Evolutionary conservation across 1,140 invertebrate species (phyloP).

Genomic region (Patella vulgata): DNA sequence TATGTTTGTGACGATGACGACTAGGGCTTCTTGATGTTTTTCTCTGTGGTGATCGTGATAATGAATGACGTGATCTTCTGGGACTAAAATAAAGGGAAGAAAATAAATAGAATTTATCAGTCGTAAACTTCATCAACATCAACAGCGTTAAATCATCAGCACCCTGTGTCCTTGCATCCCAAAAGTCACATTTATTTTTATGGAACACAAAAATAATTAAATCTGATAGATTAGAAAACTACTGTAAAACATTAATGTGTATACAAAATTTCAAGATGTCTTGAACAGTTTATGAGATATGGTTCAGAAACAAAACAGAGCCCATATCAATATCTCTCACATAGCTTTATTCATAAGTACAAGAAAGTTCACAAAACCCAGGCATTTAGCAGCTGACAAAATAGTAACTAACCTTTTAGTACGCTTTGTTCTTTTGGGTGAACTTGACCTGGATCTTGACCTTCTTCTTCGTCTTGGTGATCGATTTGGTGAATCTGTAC

Average conservation of each 20-base stretch:
- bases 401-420: too few species aligned
- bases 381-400: too few species aligned
- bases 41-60: conserved; percentile 49
- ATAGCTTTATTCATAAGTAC: too few species aligned
- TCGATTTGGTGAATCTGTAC: neutral
- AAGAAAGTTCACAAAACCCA: too few species aligned
- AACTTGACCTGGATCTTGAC: too few species aligned
- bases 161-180: neutral
- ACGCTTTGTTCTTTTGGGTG: too few species aligned
- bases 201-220: neutral
- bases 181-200: neutral
- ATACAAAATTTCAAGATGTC: neutral
- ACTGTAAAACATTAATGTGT: neutral
- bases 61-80: conserved; percentile 50
- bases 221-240: too few species aligned
- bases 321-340: too few species aligned
- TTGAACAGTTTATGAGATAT: too few species aligned
- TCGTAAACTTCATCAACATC: neutral
- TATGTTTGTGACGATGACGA: conserved; percentile 53
- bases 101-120: neutral
- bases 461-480: neutral
- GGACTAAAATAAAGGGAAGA: conserved; percentile 44
- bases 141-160: neutral
- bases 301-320: too few species aligned
- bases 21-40: conserved; percentile 46